A percentile compares a stretch with the other conserved stretches of the same genome.
Conservation (phyloP, 1,140 invertebrate genomes). For the Rhizoglyphus robini region DNA sequence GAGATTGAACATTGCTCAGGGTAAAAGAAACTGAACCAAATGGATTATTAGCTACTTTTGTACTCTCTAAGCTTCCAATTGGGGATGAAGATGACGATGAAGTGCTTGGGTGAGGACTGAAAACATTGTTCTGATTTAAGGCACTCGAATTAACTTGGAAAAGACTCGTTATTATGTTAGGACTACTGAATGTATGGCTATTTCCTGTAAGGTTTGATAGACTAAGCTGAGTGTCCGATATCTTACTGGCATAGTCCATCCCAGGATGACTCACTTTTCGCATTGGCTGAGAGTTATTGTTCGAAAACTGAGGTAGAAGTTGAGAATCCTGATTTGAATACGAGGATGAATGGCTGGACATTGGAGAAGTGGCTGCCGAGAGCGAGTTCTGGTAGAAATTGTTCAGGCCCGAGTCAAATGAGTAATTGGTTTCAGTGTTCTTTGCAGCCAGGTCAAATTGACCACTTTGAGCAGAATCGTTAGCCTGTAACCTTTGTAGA, state of each 20-base stretch:
- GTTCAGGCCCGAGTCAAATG: background rate
- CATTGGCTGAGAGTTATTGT: background rate
- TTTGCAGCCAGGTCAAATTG: too few species aligned
- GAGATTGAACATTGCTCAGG: background rate
- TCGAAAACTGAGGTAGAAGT: background rate
- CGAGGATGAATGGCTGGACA: background rate
- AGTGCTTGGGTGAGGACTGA: background rate
- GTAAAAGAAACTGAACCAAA: background rate
- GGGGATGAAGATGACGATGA: slow-evolving; percentile 1
- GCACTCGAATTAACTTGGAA: background rate
- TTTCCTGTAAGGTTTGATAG: too few species aligned
- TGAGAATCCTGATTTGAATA: background rate
- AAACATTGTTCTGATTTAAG: background rate
- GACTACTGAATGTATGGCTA: background rate
- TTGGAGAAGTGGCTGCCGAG: background rate
- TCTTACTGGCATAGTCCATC: background rate
- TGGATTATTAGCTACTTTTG: background rate
- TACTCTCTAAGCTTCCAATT: too few species aligned
- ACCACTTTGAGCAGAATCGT: too few species aligned
- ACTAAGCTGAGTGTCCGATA: background rate
- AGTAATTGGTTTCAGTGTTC: background rate
- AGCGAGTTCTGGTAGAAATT: background rate
- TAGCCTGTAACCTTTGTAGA: background rate
- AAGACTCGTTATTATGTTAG: background rate
- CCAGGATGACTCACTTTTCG: background rate